Conservation (phyloP, 2,888 invertebrate species). For the Callimorpha dominula region DNA sequence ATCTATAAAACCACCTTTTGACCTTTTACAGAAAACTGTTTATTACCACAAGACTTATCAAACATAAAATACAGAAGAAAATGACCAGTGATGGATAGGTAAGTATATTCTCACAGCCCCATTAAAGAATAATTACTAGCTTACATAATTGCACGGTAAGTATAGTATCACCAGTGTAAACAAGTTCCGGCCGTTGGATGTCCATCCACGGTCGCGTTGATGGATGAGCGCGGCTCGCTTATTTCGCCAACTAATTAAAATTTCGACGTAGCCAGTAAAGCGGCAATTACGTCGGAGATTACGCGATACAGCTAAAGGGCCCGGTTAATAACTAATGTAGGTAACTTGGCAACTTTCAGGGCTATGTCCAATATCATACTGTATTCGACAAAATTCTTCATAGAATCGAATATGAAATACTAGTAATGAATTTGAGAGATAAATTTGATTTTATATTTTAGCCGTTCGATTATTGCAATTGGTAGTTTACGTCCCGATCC, state of each 20-base stretch:
- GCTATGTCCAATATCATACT: not conserved
- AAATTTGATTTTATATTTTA: too few species aligned
- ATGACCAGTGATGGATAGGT: not conserved
- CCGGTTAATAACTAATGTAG: conserved; percentile 52
- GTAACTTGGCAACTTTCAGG: conserved; percentile 37
- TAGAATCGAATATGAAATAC: too few species aligned
- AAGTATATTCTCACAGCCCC: not conserved
- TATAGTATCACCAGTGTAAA: conserved; percentile 38
- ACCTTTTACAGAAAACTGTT: too few species aligned
- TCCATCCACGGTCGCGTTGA: conserved; percentile 36
- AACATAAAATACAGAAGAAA: not conserved
- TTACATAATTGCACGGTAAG: conserved; percentile 32
- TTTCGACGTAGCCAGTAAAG: conserved; percentile 61
- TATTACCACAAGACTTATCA: not conserved
- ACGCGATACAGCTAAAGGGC: conserved; percentile 55
- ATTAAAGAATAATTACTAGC: conserved; percentile 11
- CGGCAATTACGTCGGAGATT: conserved; percentile 61
- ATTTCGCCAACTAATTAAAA: conserved; percentile 66
- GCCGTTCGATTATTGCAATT: too few species aligned
- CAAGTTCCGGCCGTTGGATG: conserved; percentile 35
- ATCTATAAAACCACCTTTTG: too few species aligned
- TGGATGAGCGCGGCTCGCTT: conserved; percentile 44
- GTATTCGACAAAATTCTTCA: not conserved
- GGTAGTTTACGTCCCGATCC: too few species aligned
- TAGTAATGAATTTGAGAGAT: too few species aligned